Base-by-base conservation (phyloP, 2,113 vertebrate species). In the Rhinoptilus africanus region DNA sequence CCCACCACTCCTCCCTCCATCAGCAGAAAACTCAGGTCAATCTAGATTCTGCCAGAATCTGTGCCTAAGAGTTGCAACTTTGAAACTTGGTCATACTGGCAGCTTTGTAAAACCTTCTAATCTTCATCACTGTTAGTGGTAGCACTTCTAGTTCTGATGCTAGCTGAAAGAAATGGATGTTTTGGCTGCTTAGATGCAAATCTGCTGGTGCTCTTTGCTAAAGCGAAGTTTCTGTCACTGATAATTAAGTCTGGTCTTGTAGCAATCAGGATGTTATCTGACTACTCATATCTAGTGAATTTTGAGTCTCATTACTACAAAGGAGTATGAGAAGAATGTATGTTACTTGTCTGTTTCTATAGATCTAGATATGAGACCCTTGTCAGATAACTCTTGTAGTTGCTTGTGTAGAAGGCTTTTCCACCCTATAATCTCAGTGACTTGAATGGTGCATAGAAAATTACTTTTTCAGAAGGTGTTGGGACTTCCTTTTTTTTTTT, bases 21-120 rank as follows among this genome's bases (percentile, higher is more conserved):
- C 85, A 96, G 64, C 82, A 89, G 62, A 91, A 96, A 95, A 91
- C 96, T 96, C 95, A 93, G 92, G 95, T 96, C 80, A 88, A 39
- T 89, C 34, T 47, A 62, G 84, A 74, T 93, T 92, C 77, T 91
- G 92, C 82, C 53, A 81, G 87, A 53, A 72, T 60, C n/a, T 56
- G 92, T 95, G 90, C 85, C 94, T 95, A 50, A 60, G 82, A 92
- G 53, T 72, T 90, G 59, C 68, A 57, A 4, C 41, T 92, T 81
- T 89, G 68, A 92, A 88, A 82, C 45, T 50, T 66, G 73, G 63
- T 88, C 39, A 26, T 76, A 17, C 39, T 0, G 4, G 80, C 82
- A 80, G 7, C 68, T 94, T 76, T 66, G 39, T 88, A 16, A 74
- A 96, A 50, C 59, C 56, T 59, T 57, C 53, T 63, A 17, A 28